Conservation (phyloP, 2,888 invertebrate genomes). For the Glomeris marginata region DNA sequence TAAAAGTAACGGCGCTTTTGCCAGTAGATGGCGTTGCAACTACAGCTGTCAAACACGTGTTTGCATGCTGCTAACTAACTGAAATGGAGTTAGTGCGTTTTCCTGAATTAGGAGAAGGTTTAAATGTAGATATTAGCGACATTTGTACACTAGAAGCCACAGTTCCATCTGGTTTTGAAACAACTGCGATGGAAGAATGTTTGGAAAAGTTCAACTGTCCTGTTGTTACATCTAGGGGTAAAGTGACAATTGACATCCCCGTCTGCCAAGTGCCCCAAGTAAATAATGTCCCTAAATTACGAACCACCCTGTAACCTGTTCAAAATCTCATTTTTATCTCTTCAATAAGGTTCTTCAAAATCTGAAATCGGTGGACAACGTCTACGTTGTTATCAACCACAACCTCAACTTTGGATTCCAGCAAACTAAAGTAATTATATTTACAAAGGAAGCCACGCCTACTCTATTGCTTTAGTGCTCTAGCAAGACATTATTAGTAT, state of each 20-base stretch:
- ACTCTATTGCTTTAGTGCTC: neutral
- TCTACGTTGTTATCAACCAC: constrained; percentile 25
- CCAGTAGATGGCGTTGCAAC: neutral
- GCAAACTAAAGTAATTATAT: neutral
- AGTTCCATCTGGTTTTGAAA: constrained; percentile 10
- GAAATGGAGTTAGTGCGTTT: neutral
- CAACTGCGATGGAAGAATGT: constrained; percentile 8
- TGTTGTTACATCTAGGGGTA: constrained; percentile 1
- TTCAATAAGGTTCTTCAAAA: constrained; percentile 21
- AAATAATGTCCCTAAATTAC: neutral
- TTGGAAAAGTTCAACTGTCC: neutral
- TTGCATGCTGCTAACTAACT: neutral
- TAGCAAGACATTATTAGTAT: neutral
- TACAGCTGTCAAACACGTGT: neutral
- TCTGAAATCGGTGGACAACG: constrained; percentile 28
- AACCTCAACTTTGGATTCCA: constrained; percentile 16
- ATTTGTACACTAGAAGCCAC: constrained; percentile 11
- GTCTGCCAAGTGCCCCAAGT: neutral
- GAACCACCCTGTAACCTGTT: neutral
- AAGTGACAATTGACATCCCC: constrained; percentile 5
- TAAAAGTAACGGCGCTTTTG: neutral
- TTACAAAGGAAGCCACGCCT: neutral
- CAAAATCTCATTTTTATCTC: neutral
- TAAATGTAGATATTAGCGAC: constrained; percentile 1
- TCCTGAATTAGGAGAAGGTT: neutral